Percentiles rank a stretch among this genome's conserved stretches.
Conservation (phyloP, 2,113 vertebrate species). For the Hylia prasina region DNA sequence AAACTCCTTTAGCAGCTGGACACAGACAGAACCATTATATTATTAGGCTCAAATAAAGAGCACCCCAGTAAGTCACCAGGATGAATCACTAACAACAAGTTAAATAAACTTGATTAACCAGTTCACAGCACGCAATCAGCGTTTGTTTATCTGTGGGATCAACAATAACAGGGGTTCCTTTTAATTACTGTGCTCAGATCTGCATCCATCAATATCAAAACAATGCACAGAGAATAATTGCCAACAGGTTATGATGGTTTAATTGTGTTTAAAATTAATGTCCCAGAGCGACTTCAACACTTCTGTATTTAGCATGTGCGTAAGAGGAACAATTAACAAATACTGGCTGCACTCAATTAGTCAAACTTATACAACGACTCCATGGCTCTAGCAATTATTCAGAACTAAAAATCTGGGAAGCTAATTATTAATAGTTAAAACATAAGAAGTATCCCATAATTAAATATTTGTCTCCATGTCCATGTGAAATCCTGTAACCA, state of each 20-base stretch:
- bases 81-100: slow-evolving; percentile 28
- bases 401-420: neutral
- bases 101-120: slow-evolving; percentile 53
- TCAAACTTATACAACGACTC: neutral
- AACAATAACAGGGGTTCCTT: slow-evolving; percentile 40
- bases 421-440: slow-evolving; percentile 22
- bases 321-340: slow-evolving; percentile 34
- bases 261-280: slow-evolving; percentile 38
- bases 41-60: neutral
- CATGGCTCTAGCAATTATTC: neutral
- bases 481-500: neutral
- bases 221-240: neutral
- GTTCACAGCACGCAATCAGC: neutral
- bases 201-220: slow-evolving; percentile 39
- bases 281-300: slow-evolving; percentile 4
- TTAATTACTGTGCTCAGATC: slow-evolving; percentile 38
- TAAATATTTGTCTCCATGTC: neutral
- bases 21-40: neutral
- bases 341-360: neutral
- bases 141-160: slow-evolving; percentile 33
- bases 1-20: neutral
- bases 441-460: neutral
- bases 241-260: slow-evolving; percentile 8
- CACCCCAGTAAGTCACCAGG: neutral
- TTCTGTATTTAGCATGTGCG: neutral